Conservation (phyloP, 2,113 vertebrate genomes). For the Daphoenositta chrysoptera region DNA sequence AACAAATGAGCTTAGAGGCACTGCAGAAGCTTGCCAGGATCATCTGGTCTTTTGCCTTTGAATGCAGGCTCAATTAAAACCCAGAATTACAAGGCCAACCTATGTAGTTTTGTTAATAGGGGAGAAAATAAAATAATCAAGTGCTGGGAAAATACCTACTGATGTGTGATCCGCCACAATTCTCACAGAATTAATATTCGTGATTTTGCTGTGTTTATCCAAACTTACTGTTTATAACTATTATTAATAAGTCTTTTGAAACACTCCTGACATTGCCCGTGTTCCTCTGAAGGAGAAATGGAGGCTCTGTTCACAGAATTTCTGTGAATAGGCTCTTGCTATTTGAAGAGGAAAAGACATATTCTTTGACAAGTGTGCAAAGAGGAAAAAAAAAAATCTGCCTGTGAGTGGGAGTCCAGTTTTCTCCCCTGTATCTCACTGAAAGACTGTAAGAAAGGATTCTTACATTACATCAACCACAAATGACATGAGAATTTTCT, state of each 20-base stretch:
- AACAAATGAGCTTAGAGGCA: background rate
- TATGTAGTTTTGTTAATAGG: background rate
- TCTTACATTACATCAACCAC: conserved; percentile 27
- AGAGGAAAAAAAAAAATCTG: background rate
- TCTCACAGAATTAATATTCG: background rate
- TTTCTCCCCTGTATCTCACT: conserved; percentile 21
- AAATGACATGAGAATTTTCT: conserved; percentile 60
- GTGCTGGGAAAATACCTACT: background rate
- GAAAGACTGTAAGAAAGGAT: conserved; percentile 23
- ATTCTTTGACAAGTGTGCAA: conserved; percentile 50
- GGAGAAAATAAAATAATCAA: background rate
- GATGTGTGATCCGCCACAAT: background rate
- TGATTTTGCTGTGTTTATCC: background rate
- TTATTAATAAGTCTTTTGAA: background rate
- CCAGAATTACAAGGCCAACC: background rate
- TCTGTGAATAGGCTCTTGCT: background rate
- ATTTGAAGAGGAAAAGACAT: conserved; percentile 14
- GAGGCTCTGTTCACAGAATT: background rate
- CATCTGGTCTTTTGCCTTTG: background rate
- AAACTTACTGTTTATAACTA: background rate
- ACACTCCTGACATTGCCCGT: background rate
- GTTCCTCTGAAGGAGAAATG: background rate
- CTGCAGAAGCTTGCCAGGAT: background rate
- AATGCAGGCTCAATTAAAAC: background rate
- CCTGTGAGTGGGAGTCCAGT: conserved; percentile 53